phyloP scores from a whole-genome alignment of 2,113 vertebrate genomes.

The Tonatia bakeri region DNA sequence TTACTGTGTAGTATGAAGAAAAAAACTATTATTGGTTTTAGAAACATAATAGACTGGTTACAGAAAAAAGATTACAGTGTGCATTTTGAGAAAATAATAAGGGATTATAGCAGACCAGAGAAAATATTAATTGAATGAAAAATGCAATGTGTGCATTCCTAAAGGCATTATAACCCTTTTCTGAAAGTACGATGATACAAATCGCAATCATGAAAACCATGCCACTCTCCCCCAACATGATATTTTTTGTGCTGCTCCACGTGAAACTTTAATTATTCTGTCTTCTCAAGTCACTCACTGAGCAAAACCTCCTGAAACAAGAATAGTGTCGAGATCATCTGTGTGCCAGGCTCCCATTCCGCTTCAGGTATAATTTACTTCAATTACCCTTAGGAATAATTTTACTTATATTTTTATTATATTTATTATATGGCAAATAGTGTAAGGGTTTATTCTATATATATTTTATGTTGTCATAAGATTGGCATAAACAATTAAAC shows the following conservation, averaged over 20 bases:
- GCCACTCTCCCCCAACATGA: neutral
- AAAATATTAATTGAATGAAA: neutral
- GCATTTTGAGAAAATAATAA: neutral
- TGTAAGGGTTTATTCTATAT: neutral
- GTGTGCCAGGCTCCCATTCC: neutral
- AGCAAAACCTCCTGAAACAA: neutral
- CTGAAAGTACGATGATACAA: neutral
- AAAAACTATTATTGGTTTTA: neutral
- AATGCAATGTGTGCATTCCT: neutral
- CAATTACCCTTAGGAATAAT: neutral
- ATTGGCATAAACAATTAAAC: constrained; percentile 33
- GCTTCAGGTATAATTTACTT: neutral
- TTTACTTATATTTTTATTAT: neutral
- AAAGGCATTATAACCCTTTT: neutral
- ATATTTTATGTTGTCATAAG: neutral
- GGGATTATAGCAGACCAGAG: neutral
- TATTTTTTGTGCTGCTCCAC: neutral
- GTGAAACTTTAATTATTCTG: neutral
- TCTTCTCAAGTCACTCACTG: neutral
- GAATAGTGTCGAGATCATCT: neutral
- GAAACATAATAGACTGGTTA: neutral
- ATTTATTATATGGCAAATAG: neutral
- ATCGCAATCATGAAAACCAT: neutral
- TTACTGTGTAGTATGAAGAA: neutral
- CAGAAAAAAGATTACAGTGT: neutral